Base-by-base conservation (phyloP, 2,888 invertebrate species). In the Isotomurus palustris region DNA sequence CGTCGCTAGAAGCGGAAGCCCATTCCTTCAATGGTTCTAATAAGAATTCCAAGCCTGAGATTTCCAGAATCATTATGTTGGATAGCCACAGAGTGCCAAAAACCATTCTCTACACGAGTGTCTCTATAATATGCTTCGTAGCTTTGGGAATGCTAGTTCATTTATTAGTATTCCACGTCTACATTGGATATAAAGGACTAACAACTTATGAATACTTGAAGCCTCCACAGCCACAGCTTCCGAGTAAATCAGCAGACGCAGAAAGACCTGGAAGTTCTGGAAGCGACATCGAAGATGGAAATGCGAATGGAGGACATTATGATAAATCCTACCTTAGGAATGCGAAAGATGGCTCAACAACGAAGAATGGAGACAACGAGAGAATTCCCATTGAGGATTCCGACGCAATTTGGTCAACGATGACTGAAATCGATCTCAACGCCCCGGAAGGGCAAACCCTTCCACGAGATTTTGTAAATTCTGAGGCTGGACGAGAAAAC, bases 151-250 rank as follows among this genome's bases (percentile, higher is more conserved):
- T 91, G 48, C 80, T 92, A 56, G 77, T 89, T 62, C 91, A 92
- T 76, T 79, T 92, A 52, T 88, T 87, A 74, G 87, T 88, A 77
- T 92, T 92, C 75, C 91, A 92, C 76, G 83, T 88, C 59, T 91
- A 91, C 76, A 89, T 92, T 73, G 85, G 86, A 2, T 82, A 85
- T 69, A 77, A 90, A 71, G 91, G 91, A 1, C 79, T 91, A 43
- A 91, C 92, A 21, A 93, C 92, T 0, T 93, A 91, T 77, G 92
- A 92, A 74, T 92, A 91, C 76, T 88, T 92, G 53, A 77, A 83
- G 29, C 71, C 72, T 6, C 67, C 48, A 14, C 19, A 43, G 6
- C 45, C 54, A 6, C 25, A 36, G 25, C n/a, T n/a, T n/a, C 27
- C 47, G 14, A 29, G 27, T 10, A 10, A 10, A 14, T 19, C 35